Conservation (phyloP, 2,113 vertebrate species). For the Abramis brama region DNA sequence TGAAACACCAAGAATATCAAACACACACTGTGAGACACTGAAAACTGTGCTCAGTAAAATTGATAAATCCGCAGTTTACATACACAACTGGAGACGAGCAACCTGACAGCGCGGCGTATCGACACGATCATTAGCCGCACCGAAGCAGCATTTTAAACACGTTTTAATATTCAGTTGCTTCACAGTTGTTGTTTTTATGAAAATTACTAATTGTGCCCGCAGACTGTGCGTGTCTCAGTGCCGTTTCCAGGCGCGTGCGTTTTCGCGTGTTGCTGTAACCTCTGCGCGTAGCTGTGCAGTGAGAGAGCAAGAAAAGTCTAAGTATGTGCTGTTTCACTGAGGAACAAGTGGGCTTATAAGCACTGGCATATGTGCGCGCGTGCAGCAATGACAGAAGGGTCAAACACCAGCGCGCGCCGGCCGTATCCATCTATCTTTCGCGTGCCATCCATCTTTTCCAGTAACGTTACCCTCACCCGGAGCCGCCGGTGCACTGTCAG, state of each 20-base stretch:
- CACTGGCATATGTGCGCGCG: slow-evolving; percentile 68
- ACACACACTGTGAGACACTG: slow-evolving; percentile 60
- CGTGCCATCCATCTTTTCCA: slow-evolving; percentile 69
- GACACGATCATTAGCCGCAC: slow-evolving; percentile 56
- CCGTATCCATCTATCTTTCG: slow-evolving; percentile 70
- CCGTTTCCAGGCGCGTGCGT: slow-evolving; percentile 34
- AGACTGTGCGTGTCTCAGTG: slow-evolving; percentile 47
- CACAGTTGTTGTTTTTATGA: slow-evolving; percentile 44
- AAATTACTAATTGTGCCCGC: slow-evolving; percentile 49
- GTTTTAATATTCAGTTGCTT: slow-evolving; percentile 40
- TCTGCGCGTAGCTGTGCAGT: slow-evolving; percentile 33
- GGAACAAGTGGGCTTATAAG: slow-evolving; percentile 46
- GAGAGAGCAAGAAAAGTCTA: slow-evolving; percentile 46
- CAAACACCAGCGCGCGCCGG: slow-evolving; percentile 75
- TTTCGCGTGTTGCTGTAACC: slow-evolving; percentile 31
- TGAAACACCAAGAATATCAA: neutral
- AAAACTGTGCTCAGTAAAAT: slow-evolving; percentile 73
- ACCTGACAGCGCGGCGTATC: slow-evolving; percentile 59
- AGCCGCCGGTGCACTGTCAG: slow-evolving; percentile 67
- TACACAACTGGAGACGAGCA: slow-evolving; percentile 45
- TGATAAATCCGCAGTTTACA: slow-evolving; percentile 71
- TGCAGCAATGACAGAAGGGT: slow-evolving; percentile 86
- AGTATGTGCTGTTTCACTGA: slow-evolving; percentile 33
- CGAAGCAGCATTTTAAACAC: slow-evolving; percentile 59
- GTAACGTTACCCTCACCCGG: slow-evolving; percentile 68